Conservation (phyloP, 2,888 invertebrate genomes). For the Loripinus fragilis region DNA sequence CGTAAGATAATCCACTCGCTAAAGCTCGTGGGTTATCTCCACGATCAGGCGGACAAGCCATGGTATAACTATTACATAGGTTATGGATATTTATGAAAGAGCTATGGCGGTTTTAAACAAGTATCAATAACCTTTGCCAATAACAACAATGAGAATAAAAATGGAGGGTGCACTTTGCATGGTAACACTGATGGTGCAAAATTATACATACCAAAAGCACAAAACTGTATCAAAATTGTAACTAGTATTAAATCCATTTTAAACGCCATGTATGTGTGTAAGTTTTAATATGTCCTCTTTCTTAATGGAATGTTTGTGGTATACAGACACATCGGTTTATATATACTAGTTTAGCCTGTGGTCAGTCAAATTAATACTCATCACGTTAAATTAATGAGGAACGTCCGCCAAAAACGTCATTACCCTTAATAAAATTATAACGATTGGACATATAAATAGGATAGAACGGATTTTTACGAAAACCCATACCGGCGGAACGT, state of each 20-base stretch:
- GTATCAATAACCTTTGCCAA: too few relatives aligned
- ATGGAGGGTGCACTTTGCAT: too few relatives aligned
- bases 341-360: slow-evolving; percentile 12
- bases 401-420: slow-evolving; percentile 15
- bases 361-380: background rate
- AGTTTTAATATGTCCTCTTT: background rate
- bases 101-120: too few relatives aligned
- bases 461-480: background rate
- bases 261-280: background rate
- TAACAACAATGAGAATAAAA: too few relatives aligned
- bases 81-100: too few relatives aligned
- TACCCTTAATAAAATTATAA: background rate
- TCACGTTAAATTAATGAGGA: slow-evolving; percentile 13
- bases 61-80: too few relatives aligned
- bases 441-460: background rate
- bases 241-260: background rate
- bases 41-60: too few relatives aligned
- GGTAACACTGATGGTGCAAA: too few relatives aligned
- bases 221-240: background rate
- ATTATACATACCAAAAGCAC: background rate
- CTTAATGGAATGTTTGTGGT: background rate
- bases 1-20: too few relatives aligned
- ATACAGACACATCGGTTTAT: background rate
- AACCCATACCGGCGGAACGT: background rate
- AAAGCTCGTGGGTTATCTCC: too few relatives aligned